Percentiles rank a stretch among this genome's conserved stretches.
phyloP scores from a whole-genome alignment of 2,888 invertebrate genomes.

The Chrysolina haemoptera region DNA sequence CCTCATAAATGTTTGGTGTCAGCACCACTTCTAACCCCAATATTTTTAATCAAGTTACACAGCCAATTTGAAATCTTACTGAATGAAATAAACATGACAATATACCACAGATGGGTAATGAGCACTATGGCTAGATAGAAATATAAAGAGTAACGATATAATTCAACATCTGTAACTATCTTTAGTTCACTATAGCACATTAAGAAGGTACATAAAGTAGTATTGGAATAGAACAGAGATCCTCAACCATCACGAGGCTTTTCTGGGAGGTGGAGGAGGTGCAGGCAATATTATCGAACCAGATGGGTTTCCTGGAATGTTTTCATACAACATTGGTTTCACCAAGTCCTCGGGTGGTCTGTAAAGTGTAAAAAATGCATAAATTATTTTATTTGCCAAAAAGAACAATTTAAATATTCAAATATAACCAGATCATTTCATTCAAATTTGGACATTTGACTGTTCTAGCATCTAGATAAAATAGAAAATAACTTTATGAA shows the following conservation, averaged over 20 bases:
- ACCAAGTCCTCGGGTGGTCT: constrained; percentile 73
- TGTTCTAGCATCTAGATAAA: too few species aligned
- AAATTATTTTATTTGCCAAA: background rate
- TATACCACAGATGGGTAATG: constrained; percentile 33
- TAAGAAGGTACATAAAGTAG: constrained; percentile 61
- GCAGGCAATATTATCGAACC: constrained; percentile 55
- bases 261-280: constrained; percentile 67
- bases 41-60: too few species aligned
- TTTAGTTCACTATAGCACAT: constrained; percentile 53
- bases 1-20: too few species aligned
- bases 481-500: too few species aligned
- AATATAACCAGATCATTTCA: background rate
- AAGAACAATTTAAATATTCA: background rate
- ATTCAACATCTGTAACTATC: constrained; percentile 24
- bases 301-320: constrained; percentile 68
- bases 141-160: constrained; percentile 21
- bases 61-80: background rate
- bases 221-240: constrained; percentile 50
- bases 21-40: too few species aligned
- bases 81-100: background rate
- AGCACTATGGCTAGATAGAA: constrained; percentile 17
- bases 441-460: too few species aligned
- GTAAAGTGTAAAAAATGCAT: constrained; percentile 52
- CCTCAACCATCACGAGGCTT: constrained; percentile 66
- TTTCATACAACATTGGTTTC: constrained; percentile 70